phyloP scores from a whole-genome alignment of 2,113 vertebrate species.

The Ammospiza nelsoni region DNA sequence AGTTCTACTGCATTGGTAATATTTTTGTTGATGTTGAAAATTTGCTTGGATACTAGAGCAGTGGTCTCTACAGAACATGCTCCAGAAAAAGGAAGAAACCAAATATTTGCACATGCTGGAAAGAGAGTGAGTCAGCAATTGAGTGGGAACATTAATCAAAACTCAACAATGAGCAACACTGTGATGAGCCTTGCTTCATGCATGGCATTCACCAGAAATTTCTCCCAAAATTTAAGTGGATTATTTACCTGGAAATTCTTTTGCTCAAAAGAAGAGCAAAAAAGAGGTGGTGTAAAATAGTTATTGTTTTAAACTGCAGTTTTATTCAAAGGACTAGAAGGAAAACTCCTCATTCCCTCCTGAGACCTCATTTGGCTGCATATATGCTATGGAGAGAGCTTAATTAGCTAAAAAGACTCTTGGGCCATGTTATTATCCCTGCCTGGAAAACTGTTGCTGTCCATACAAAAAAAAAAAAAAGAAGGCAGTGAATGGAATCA shows the following conservation, averaged over 20 bases:
- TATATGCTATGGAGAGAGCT: not conserved
- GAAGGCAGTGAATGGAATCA: constrained; percentile 7
- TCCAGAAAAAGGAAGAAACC: constrained; percentile 18
- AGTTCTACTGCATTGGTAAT: not conserved
- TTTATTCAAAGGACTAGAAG: not conserved
- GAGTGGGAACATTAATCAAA: constrained; percentile 8
- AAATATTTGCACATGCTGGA: constrained; percentile 48
- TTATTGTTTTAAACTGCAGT: not conserved
- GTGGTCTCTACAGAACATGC: not conserved
- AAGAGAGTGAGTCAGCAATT: constrained; percentile 36
- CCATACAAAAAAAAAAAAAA: constrained; percentile 11
- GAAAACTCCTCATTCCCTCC: constrained; percentile 11
- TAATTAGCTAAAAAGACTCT: constrained; percentile 26
- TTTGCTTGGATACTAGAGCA: constrained; percentile 40
- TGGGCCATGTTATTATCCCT: not conserved
- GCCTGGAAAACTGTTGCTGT: not conserved
- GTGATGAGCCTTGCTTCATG: not conserved
- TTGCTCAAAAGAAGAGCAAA: not conserved
- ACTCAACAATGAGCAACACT: constrained; percentile 15
- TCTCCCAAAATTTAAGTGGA: not conserved
- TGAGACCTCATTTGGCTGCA: not conserved
- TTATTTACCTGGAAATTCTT: not conserved
- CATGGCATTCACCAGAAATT: not conserved
- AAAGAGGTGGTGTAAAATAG: not conserved
- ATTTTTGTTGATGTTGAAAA: constrained; percentile 42